phyloP scores from a whole-genome alignment of 2,797 vertebrate genomes.

The Octomys mimax region DNA sequence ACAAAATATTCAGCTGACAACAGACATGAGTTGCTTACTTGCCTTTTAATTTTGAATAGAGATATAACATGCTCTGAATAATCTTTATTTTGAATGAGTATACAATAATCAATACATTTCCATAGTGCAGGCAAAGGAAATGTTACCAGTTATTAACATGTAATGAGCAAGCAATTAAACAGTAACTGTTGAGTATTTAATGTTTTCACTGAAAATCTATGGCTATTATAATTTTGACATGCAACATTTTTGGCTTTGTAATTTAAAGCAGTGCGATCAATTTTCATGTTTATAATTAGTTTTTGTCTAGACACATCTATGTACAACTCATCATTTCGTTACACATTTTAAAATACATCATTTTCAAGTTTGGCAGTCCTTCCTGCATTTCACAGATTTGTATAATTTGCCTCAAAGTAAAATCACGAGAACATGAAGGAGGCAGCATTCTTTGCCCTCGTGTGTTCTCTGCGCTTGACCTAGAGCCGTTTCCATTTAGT shows the following conservation, averaged over 20 bases:
- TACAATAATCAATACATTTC: constrained; percentile 64
- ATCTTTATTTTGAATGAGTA: constrained; percentile 57
- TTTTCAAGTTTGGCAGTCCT: background rate
- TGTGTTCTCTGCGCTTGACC: background rate
- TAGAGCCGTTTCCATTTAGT: background rate
- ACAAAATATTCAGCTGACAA: background rate
- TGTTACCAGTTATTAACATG: constrained; percentile 52
- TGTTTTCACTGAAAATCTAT: background rate
- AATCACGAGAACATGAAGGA: background rate
- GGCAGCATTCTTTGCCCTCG: background rate
- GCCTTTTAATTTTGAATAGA: background rate
- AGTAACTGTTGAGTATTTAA: constrained; percentile 65
- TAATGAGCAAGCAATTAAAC: constrained; percentile 72
- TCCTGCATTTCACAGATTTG: background rate
- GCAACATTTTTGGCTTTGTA: background rate
- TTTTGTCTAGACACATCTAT: background rate
- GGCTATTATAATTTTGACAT: constrained; percentile 17
- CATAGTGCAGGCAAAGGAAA: constrained; percentile 69
- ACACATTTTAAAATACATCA: background rate
- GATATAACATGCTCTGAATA: background rate
- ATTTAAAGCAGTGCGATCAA: background rate
- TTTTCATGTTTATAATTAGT: background rate
- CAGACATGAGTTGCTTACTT: background rate
- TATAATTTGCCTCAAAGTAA: background rate
- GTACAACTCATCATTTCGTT: background rate